Evolutionary conservation across 2,797 vertebrate species (phyloP), one percentile per base, ranked within the genome.

Genomic region (Anas flavirostris): DNA sequence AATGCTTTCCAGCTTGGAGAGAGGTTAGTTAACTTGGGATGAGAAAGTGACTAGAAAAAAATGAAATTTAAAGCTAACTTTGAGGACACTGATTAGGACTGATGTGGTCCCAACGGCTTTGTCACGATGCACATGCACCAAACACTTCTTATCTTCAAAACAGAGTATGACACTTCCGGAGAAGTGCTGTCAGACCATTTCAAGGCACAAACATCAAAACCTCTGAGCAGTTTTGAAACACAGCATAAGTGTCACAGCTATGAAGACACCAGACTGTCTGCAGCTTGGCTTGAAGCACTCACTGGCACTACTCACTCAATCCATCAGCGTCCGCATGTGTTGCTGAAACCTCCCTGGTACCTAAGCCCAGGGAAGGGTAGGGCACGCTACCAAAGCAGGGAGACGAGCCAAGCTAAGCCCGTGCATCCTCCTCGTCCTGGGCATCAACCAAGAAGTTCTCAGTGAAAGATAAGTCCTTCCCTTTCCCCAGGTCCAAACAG

Each of bases 271-370:
- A 80, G 72, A 64, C 58, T 79, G 53, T 31, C 79, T 75, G 64
- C 55, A 69, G 59, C 81, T 8, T 75, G 84, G 79, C 85, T 53
- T 69, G 79, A 84, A 12, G 17, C 4, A 4, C 31, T 41, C 33
- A 35, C 78, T 76, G 43, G 60, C 84, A 83, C 50, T 0, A 0
- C 56, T 39, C 22, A 2, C 56, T 39, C 22, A 2, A 31, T 59
- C 81, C 66, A 56, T 4, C 63, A 95, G 67, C 63, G 83, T 0
- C 0, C 1, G 3, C 22, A 74, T 0, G 0, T 0, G 4, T 58
- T n/a, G 14, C 33, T 1, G 14, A 94, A 82, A 82, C 25, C 53
- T 46, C 70, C 39, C 67, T 64, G 41, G 28, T 50, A 79, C 31
- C 73, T 59, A 50, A 44, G 73, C 23, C 23, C 39, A 88, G 58